Evolutionary conservation across 1,140 invertebrate genomes (phyloP).

Genomic region (Trialeurodes vaporariorum): DNA sequence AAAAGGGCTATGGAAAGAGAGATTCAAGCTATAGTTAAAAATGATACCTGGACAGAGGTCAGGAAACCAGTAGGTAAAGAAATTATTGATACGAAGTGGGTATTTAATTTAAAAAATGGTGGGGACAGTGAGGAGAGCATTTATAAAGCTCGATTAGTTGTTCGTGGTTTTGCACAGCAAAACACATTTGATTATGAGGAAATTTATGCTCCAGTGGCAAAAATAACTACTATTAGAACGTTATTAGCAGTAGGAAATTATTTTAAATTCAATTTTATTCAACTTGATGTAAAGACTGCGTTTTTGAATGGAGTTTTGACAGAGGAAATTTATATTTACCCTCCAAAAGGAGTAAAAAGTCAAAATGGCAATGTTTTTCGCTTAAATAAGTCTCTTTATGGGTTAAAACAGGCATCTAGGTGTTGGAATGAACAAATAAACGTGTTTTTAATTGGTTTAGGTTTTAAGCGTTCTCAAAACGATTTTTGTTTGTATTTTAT

Average conservation of each 20-base stretch:
- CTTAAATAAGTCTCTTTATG: neutral
- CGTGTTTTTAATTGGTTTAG: neutral
- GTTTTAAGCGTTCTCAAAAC: neutral
- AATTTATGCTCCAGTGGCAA: slow-evolving; percentile 13
- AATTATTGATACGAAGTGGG: slow-evolving; percentile 33
- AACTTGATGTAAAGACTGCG: slow-evolving; percentile 35
- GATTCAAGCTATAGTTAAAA: neutral
- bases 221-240: slow-evolving; percentile 19
- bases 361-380: neutral
- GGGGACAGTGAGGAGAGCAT: neutral
- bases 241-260: slow-evolving; percentile 24
- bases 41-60: slow-evolving; percentile 5
- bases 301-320: slow-evolving; percentile 34
- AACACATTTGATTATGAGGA: slow-evolving; percentile 4
- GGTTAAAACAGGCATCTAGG: neutral
- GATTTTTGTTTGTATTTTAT: too few species aligned
- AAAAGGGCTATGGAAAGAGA: slow-evolving; percentile 8
- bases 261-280: slow-evolving; percentile 23
- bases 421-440: slow-evolving; percentile 1
- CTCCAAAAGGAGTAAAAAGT: slow-evolving; percentile 24
- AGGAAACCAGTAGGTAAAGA: slow-evolving; percentile 16
- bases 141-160: slow-evolving; percentile 16
- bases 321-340: slow-evolving; percentile 34
- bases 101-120: slow-evolving; percentile 29
- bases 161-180: slow-evolving; percentile 12